Evolutionary conservation across 2,113 vertebrate species (phyloP).

Genomic region (Hippocampus zosterae): DNA sequence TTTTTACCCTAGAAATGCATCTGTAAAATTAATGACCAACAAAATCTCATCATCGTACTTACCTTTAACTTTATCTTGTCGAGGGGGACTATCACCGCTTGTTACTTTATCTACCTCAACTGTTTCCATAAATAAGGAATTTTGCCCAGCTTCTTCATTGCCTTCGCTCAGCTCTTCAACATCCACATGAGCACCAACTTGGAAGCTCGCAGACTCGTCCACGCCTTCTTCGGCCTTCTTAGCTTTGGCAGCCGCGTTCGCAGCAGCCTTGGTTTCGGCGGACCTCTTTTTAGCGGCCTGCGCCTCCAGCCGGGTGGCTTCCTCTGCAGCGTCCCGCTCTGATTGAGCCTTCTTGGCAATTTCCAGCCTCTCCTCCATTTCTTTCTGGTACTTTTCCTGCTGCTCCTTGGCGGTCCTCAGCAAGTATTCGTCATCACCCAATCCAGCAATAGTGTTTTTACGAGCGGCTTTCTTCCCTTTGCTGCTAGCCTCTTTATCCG

Average conservation of each 20-base stretch:
- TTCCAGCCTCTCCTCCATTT: slow-evolving; percentile 57
- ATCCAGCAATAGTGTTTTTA: slow-evolving; percentile 64
- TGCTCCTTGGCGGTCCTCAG: slow-evolving; percentile 65
- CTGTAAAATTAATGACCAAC: not conserved
- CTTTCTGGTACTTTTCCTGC: slow-evolving; percentile 60
- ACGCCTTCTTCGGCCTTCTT: slow-evolving; percentile 39
- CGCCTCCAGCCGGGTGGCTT: slow-evolving; percentile 27
- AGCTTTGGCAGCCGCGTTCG: slow-evolving; percentile 28
- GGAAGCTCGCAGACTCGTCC: slow-evolving; percentile 14
- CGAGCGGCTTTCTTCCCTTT: slow-evolving; percentile 63
- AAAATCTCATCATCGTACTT: slow-evolving; percentile 23
- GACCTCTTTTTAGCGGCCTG: slow-evolving; percentile 37
- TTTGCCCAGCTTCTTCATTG: not conserved
- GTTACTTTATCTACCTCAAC: slow-evolving; percentile 22
- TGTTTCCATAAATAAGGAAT: slow-evolving; percentile 1
- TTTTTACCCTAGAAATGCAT: not conserved
- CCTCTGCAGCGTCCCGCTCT: slow-evolving; percentile 51
- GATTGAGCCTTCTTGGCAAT: slow-evolving; percentile 53
- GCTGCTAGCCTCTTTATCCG: slow-evolving; percentile 54
- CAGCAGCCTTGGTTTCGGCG: slow-evolving; percentile 35
- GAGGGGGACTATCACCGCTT: slow-evolving; percentile 40
- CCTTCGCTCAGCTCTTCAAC: slow-evolving; percentile 14
- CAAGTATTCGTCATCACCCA: slow-evolving; percentile 47
- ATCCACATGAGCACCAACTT: slow-evolving; percentile 4
- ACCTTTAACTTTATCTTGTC: slow-evolving; percentile 61